phyloP scores from a whole-genome alignment of 2,113 vertebrate genomes.

The Microtus montanus region DNA sequence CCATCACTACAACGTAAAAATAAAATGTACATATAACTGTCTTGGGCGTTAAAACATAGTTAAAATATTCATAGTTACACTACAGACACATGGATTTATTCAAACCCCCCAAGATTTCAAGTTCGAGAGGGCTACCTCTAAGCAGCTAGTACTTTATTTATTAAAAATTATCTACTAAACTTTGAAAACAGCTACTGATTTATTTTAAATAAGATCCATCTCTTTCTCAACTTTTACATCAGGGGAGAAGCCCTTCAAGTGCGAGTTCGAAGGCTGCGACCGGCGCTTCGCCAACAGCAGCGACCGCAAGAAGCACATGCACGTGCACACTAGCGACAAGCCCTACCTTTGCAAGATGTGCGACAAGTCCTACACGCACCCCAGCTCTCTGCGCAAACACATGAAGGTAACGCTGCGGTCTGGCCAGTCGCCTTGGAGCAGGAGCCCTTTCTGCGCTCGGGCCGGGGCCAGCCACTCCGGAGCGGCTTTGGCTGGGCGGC shows the following conservation, averaged over 20 bases:
- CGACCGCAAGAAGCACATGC: slow-evolving; percentile 99
- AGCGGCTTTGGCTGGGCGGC: neutral
- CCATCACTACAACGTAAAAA: neutral
- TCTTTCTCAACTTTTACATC: slow-evolving; percentile 75
- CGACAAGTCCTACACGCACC: slow-evolving; percentile 99
- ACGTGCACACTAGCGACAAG: slow-evolving; percentile 99
- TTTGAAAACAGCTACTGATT: neutral
- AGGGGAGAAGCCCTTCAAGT: slow-evolving; percentile 99
- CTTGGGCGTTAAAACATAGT: neutral
- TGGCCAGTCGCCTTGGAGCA: neutral
- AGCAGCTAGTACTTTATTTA: neutral
- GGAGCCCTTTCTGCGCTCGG: neutral
- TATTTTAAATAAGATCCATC: slow-evolving; percentile 41
- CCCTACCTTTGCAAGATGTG: slow-evolving; percentile 99
- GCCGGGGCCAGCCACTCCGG: neutral
- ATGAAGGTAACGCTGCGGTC: slow-evolving; percentile 92
- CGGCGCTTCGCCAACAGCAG: slow-evolving; percentile 99
- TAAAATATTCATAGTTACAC: neutral
- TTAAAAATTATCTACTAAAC: neutral
- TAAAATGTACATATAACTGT: neutral
- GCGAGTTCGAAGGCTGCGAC: slow-evolving; percentile 99
- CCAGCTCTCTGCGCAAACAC: slow-evolving; percentile 99
- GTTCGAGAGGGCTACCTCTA: slow-evolving; percentile 58
- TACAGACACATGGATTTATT: neutral
- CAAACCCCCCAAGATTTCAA: slow-evolving; percentile 11